A percentile compares a stretch with the other conserved stretches of the same genome.
Evolutionary conservation across 2,113 vertebrate species (phyloP).

Genomic region (Rhinogobius similis): DNA sequence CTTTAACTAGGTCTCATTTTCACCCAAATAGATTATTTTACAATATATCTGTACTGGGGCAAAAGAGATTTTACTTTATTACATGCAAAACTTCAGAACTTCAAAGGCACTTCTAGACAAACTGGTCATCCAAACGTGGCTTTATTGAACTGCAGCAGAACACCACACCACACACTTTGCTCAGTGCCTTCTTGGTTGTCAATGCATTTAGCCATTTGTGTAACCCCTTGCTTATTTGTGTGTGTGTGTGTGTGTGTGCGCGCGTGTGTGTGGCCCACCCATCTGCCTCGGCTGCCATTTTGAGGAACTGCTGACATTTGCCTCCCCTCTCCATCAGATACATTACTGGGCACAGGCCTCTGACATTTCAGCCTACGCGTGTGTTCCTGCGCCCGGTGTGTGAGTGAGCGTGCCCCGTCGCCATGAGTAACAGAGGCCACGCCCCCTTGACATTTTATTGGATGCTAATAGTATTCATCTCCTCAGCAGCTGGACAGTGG

Average conservation of each 20-base stretch:
- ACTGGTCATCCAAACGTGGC: too few relatives aligned
- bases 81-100: too few relatives aligned
- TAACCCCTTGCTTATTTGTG: not conserved
- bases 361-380: conserved; percentile 69
- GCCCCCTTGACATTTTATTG: conserved; percentile 73
- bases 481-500: conserved; percentile 50
- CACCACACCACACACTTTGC: too few relatives aligned
- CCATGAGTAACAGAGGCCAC: conserved; percentile 59
- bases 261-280: conserved; percentile 42
- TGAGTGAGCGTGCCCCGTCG: conserved; percentile 26
- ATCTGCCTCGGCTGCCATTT: conserved; percentile 71
- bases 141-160: too few relatives aligned
- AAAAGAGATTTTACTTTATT: too few relatives aligned
- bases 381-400: conserved; percentile 29
- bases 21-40: too few relatives aligned
- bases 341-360: conserved; percentile 68
- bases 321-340: conserved; percentile 72
- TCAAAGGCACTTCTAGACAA: too few relatives aligned
- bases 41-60: too few relatives aligned
- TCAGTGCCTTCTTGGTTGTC: not conserved
- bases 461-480: conserved; percentile 72
- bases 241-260: conserved; percentile 5
- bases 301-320: conserved; percentile 76
- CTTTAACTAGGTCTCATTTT: too few relatives aligned
- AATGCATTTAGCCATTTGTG: not conserved